Evolutionary conservation across 2,888 invertebrate genomes (phyloP), one percentile per base, ranked within the genome.

Genomic region (Pterostichus niger): DNA sequence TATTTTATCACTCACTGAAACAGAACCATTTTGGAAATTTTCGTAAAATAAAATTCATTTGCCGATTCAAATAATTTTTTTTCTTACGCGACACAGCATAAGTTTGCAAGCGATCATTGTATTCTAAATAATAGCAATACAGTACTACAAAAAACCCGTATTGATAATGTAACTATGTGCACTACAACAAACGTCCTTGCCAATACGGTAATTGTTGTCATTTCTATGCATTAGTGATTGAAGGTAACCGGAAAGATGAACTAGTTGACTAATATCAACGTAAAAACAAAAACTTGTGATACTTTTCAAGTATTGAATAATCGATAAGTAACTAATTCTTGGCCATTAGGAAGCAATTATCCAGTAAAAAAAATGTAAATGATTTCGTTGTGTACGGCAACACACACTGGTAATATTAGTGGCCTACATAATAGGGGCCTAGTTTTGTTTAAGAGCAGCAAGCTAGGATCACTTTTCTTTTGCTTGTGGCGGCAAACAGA

Each of bases 181-280:
- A 81, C 15, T 81, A 68, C 49, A 78, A 73, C 44, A 68, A 76
- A 83, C 17, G 83, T 56, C 83, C 83, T 83, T 83, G 83, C 31
- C 17, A 44, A n/a, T 68, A 61, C 31, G 35, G 46, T 52, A 61
- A 82, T 82, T 52, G 68, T 83, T 61, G 52, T 64, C 52, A 33
- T 79, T 56, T 52, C 31, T 77, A 24, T 83, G 76, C 76, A 83
- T 77, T 83, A 83, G 68, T 83, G 17, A 75, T 83, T 77, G 83
- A 83, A 83, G 83, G 83, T 64, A 77, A 83, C 83, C 83, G 83
- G 83, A 83, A 68, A 83, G 77, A 83, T 83, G 76, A 75, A 82
- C 75, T 75, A 75, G 82, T 61, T 82, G 61, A 82, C 82, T 59
- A 82, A 82, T 56, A 81, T 52, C 9, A 17, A 59, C 64, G 44